Conservation (phyloP, 2,888 invertebrate species). For the Catonia carolina region DNA sequence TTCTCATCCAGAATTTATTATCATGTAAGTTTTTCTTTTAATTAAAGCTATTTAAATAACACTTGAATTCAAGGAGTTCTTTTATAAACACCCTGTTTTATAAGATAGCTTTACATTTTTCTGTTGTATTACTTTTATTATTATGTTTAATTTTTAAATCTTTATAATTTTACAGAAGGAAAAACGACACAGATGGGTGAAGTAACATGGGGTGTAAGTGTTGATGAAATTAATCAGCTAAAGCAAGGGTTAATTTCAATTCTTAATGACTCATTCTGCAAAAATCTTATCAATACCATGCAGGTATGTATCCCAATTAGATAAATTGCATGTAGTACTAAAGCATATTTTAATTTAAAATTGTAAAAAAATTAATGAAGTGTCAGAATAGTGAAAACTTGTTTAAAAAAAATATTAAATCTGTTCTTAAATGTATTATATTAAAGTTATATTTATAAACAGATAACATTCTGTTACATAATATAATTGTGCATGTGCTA, state of each 20-base stretch:
- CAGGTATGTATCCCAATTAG: slow-evolving; percentile 45
- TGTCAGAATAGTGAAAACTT: neutral
- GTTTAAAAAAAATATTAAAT: neutral
- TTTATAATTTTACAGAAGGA: neutral
- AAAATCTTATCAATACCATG: slow-evolving; percentile 61
- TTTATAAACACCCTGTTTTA: no score
- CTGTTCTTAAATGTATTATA: slow-evolving; percentile 13
- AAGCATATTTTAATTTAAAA: neutral
- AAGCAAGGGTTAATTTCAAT: slow-evolving; percentile 64
- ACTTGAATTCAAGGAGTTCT: no score
- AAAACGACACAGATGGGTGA: slow-evolving; percentile 35
- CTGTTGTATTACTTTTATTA: no score
- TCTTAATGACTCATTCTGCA: slow-evolving; percentile 72
- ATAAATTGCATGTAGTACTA: neutral
- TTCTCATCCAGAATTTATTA: no score
- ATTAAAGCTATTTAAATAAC: no score
- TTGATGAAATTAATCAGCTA: slow-evolving; percentile 57
- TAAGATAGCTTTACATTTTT: no score
- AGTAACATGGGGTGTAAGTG: slow-evolving; percentile 51
- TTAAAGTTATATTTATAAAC: no score
- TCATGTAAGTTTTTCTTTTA: no score
- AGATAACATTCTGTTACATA: no score
- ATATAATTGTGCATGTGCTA: no score
- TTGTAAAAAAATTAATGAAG: neutral
- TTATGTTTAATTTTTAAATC: no score